Base-by-base conservation (phyloP, 2,797 vertebrate genomes). In the Mionectes olivaceus region DNA sequence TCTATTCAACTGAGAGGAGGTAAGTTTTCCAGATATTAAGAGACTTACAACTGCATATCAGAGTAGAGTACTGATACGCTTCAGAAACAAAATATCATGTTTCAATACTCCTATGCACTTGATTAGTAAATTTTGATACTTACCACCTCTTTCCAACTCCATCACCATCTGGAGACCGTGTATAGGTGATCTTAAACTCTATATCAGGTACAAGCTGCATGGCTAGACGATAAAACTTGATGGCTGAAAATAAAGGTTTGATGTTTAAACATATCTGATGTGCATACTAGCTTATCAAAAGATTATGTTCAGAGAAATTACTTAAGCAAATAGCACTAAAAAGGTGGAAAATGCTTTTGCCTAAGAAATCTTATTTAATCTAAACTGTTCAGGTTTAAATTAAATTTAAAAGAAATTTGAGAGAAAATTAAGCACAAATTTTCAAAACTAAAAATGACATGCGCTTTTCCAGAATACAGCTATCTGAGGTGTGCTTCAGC, bases 201-300 rank as follows among this genome's bases (percentile, higher is more conserved):
- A 99, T 99, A 97, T 99, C 99, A 91, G 99, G 99, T 82, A 99
- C 99, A 78, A 99, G 98, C 94, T 99, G 99, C 99, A 99, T 99
- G 87, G 99, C 99, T 97, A 99, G 98, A 94, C 99, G 99, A 93
- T 99, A 99, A 98, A 99, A 99, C 97, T 99, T 99, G 98, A 99
- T 99, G 94, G 99, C 99, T 99, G 98, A 80, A 98, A 96, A 97
- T 3, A 90, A 95, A 96, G 60, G 79, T 74, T 67, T 87, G 94
- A 92, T 85, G 59, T 95, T 93, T 94, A 77, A 92, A 90, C 11
- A 73, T 41, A 92, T 63, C 82, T 69, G 22, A 81, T 63, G 65
- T 4, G 47, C 59, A 68, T 4, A 55, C 7, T 17, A 84, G 28
- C 10, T 84, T 73, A 90, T 22, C 32, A 70, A 88, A 43, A 56